Base-by-base conservation (phyloP, 2,797 vertebrate species). In the Muscicapa striata region DNA sequence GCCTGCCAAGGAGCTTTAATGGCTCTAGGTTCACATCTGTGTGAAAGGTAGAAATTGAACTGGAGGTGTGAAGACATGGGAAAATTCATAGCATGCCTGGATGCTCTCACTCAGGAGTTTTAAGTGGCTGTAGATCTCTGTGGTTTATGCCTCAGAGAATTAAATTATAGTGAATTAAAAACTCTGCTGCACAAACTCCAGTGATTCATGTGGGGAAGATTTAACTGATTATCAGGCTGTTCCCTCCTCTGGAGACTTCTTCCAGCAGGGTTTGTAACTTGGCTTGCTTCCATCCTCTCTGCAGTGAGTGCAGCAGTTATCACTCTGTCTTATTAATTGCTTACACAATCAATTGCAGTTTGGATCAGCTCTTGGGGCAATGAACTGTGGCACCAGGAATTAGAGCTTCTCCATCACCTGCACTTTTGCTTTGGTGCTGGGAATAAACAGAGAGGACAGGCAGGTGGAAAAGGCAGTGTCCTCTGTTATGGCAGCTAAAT, bases 161-260 rank as follows among this genome's bases (percentile, higher is more conserved):
- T 95, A 95, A 94, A 94, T 94, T 94, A 94, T 46, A 79, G 92
- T 95, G 94, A 95, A 84, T 95, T 94, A 94, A 96, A 85, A 89
- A 94, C 93, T 76, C 77, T 84, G 67, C 68, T 93, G 74, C 92
- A 90, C 86, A 89, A 95, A 74, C 84, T 61, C 63, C 49, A 29
- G 84, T 96, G 93, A 96, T 94, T 96, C 70, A 93, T 93, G 81
- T 26, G 57, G 92, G 70, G 48, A 88, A 91, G 91, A 81, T 84
- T 93, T 94, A 95, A 94, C 54, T 0, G 76, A 84, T 90, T 72
- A 88, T 46, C 61, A 88, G 68, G 27, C 84, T 84, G 59, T 20
- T 91, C 81, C 40, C 13, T 94, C n/a, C 54, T 88, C 73, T 86
- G 51, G 27, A 81, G 85, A 69, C 55, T 88, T 74, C 84, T 81